phyloP scores from a whole-genome alignment of 2,797 vertebrate genomes.

The Amphiprion clarkii region DNA sequence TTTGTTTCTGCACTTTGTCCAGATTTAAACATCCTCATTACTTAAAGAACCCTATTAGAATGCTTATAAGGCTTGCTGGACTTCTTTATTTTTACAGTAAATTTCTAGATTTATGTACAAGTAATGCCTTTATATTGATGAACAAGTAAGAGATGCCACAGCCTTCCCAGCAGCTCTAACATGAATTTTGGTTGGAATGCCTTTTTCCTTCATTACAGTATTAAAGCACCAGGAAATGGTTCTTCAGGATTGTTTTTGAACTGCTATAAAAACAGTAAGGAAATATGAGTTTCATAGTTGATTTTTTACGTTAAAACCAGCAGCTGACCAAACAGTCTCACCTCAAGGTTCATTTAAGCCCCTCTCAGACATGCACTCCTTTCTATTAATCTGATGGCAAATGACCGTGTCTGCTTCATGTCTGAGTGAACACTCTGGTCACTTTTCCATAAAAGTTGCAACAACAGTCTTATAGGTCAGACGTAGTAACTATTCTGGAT shows the following conservation, averaged over 20 bases:
- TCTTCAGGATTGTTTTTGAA: conserved; percentile 12
- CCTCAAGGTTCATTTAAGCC: conserved; percentile 5
- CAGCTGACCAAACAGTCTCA: conserved; percentile 26
- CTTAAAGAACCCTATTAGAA: neutral
- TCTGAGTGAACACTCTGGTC: no score
- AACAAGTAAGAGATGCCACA: neutral
- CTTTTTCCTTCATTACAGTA: neutral
- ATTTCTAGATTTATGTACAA: neutral
- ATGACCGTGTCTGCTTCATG: no score
- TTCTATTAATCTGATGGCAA: no score
- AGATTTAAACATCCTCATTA: neutral
- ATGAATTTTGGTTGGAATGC: neutral
- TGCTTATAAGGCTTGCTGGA: neutral
- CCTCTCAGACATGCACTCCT: no score
- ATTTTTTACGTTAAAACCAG: conserved; percentile 8
- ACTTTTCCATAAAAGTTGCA: no score
- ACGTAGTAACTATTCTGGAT: no score
- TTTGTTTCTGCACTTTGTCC: neutral
- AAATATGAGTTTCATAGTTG: conserved; percentile 16
- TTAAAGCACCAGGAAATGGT: neutral
- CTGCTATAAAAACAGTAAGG: neutral
- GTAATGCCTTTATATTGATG: neutral
- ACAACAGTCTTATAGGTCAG: no score
- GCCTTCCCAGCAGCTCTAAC: neutral
- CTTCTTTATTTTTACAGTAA: neutral